phyloP scores from a whole-genome alignment of 37 sponge, comb jelly and placozoan genomes.

The Crambe crambe region DNA sequence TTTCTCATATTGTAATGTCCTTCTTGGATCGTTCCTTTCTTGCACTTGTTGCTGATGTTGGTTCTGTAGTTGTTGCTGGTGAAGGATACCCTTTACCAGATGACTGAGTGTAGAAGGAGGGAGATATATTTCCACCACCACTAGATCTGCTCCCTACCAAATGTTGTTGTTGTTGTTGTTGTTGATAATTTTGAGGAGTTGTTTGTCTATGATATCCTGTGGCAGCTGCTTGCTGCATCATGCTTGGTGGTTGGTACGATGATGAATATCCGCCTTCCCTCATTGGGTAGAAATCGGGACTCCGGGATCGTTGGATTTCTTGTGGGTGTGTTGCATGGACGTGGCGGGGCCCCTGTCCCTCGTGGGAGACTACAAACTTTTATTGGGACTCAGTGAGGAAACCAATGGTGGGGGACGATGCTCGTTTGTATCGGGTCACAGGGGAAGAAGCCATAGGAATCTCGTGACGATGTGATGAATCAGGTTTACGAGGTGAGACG shows the following conservation, averaged over 20 bases:
- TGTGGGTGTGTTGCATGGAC: neutral
- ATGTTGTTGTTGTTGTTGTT: neutral
- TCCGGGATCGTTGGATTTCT: neutral
- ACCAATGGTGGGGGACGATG: constrained; percentile 23
- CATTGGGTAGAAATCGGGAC: neutral
- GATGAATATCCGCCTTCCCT: neutral
- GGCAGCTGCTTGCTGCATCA: neutral
- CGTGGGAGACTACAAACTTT: neutral
- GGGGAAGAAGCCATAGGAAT: constrained; percentile 11
- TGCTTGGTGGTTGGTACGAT: neutral
- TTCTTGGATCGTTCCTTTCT: neutral
- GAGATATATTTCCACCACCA: neutral
- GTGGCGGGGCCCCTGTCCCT: neutral
- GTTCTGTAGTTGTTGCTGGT: neutral
- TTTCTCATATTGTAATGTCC: no score
- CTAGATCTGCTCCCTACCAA: neutral
- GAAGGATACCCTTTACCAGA: neutral
- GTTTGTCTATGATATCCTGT: neutral
- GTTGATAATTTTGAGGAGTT: neutral
- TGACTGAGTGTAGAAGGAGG: neutral
- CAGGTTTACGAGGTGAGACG: neutral
- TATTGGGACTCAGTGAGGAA: neutral
- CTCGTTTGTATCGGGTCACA: constrained; percentile 15
- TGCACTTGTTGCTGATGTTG: no score
- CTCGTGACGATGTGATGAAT: neutral